A percentile compares a stretch with the other conserved stretches of the same genome.
These are phyloP conservation scores for Oxygymnocypris stewartii DNA, from an alignment of 2,113 vertebrate species.

Conservation along the genomic window DNA sequence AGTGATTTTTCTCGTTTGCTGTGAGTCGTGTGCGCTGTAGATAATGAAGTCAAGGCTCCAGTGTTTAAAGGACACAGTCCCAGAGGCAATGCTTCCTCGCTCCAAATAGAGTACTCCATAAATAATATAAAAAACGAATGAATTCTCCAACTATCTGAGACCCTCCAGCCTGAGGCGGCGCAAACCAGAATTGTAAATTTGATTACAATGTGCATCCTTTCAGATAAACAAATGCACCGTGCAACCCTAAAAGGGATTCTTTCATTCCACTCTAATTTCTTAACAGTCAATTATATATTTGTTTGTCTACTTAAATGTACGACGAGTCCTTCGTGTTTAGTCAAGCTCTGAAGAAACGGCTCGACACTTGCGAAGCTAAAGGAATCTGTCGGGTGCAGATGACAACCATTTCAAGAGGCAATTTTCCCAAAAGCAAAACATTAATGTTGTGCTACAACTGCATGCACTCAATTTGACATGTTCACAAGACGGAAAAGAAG, in stretches of 20 bases:
- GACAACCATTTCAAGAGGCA: slow-evolving; percentile 45
- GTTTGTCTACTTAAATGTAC: slow-evolving; percentile 71
- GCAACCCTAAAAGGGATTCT: slow-evolving; percentile 75
- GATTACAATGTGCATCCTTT: slow-evolving; percentile 98
- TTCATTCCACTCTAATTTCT: slow-evolving; percentile 71
- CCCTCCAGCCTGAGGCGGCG: slow-evolving; percentile 83
- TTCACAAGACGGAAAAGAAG: not conserved
- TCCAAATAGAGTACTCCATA: slow-evolving; percentile 80
- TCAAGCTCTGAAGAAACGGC: slow-evolving; percentile 61
- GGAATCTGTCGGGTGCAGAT: slow-evolving; percentile 38
- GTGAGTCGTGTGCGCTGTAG: slow-evolving; percentile 74
- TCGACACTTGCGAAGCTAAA: slow-evolving; percentile 51
- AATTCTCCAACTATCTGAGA: slow-evolving; percentile 97
- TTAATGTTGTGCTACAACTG: slow-evolving; percentile 25
- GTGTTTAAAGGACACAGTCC: slow-evolving; percentile 81
- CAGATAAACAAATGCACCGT: slow-evolving; percentile 91
- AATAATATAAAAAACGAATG: slow-evolving; percentile 96
- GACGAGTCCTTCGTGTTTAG: slow-evolving; percentile 67
- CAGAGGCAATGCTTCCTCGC: slow-evolving; percentile 64
- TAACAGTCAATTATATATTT: slow-evolving; percentile 71
- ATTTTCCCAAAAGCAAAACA: slow-evolving; percentile 34
- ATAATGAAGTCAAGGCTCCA: slow-evolving; percentile 78
- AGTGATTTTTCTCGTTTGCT: slow-evolving; percentile 64
- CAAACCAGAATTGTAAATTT: slow-evolving; percentile 83
- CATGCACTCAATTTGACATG: slow-evolving; percentile 24